Base-by-base conservation (phyloP, 2,888 invertebrate genomes). In the Chrysolina americana region DNA sequence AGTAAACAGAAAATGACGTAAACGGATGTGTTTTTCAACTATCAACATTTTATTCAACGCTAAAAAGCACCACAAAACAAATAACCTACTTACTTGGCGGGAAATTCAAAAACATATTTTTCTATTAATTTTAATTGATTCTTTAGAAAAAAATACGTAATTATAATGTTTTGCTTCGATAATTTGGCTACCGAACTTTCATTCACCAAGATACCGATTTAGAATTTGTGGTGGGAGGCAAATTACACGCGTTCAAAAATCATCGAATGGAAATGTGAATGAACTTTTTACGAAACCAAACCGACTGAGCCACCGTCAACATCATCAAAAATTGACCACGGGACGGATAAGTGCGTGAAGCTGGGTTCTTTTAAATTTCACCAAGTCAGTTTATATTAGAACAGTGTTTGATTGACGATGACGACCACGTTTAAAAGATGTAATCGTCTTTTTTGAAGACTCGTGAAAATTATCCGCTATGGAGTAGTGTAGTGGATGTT, bases 321-420 rank as follows among this genome's bases (percentile, higher is more conserved):
- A 86, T 86, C 87, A 87, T 86, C 86, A 86, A 86, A 85, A 81
- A 86, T 85, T 85, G 83, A 85, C 81, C 82, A 84, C 84, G 83
- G 83, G 82, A 83, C 82, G 82, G 79, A 78, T 74, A 80, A 76
- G 73, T 70, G 71, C 73, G 76, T 66, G 74, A 73, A 73, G 77
- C 76, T 76, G 73, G 76, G 74, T 79, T 76, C 78, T 71, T 71
- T 80, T 71, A 78, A 77, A 71, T 79, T 75, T 75, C 70, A 47
- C 70, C 73, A 82, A 82, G 79, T 83, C 80, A 79, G 81, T 83
- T 81, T 77, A 82, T 81, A 80, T 81, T 78, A 79, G 80, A 74
- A 79, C 65, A 72, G 76, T 70, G 74, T 70, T 65, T 63, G 69
- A 78, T 71, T 75, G 74, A 47, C 59, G 50, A 71, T 75, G 74